phyloP scores from a whole-genome alignment of 2,888 invertebrate genomes.

The Agrilus biguttatus region DNA sequence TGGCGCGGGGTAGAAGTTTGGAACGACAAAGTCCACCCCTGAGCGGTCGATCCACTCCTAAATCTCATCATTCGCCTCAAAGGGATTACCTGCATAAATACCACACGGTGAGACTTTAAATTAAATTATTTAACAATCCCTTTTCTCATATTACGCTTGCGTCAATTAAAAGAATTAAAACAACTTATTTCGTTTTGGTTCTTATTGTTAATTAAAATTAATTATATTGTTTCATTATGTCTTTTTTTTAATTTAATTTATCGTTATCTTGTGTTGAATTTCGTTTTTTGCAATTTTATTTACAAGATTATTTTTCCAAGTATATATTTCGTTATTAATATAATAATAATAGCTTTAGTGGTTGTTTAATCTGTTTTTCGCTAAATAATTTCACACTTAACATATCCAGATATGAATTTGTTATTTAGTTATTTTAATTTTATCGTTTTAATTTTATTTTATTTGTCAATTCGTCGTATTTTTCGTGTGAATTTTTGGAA shows the following conservation, averaged over 20 bases:
- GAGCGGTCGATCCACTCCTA: constrained; percentile 80
- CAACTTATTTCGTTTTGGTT: too few relatives aligned
- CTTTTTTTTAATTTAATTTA: neutral
- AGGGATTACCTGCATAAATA: constrained; percentile 84
- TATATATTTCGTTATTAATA: neutral
- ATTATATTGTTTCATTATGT: neutral
- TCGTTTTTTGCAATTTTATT: too few relatives aligned
- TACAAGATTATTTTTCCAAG: neutral
- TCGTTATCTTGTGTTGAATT: neutral
- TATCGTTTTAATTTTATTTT: too few relatives aligned
- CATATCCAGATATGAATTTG: too few relatives aligned
- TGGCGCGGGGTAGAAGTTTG: constrained; percentile 56
- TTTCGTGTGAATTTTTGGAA: too few relatives aligned
- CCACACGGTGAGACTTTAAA: constrained; percentile 73
- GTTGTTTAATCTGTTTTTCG: too few relatives aligned
- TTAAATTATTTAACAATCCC: neutral
- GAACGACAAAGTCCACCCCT: constrained; percentile 68
- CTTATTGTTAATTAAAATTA: too few relatives aligned
- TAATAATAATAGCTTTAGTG: too few relatives aligned
- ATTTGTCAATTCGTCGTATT: too few relatives aligned
- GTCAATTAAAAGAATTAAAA: too few relatives aligned
- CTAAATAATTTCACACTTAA: too few relatives aligned
- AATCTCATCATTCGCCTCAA: constrained; percentile 64
- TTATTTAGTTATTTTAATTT: too few relatives aligned
- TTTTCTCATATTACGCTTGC: neutral